Evolutionary conservation across 1,140 invertebrate genomes (phyloP).

Genomic region (Neodiprion pinetum): DNA sequence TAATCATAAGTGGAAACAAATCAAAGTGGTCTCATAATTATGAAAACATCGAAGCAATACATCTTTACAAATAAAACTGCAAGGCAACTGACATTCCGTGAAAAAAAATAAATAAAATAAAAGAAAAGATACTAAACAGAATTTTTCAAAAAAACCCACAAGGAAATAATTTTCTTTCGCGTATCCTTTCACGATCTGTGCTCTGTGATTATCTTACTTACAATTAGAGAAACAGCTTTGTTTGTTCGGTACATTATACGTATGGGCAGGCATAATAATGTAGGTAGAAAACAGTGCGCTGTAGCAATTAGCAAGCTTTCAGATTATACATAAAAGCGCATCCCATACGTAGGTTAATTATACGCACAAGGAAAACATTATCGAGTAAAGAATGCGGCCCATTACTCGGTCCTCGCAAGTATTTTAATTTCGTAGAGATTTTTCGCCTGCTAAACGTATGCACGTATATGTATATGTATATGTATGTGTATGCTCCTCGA

Average conservation of each 20-base stretch:
- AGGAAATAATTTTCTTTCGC: too few relatives aligned
- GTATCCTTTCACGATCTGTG: too few relatives aligned
- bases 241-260: not conserved
- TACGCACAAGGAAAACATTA: slow-evolving; percentile 29
- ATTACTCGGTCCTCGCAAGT: slow-evolving; percentile 31
- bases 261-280: not conserved
- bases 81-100: too few relatives aligned
- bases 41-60: too few relatives aligned
- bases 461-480: not conserved
- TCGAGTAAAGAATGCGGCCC: slow-evolving; percentile 34
- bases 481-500: too few relatives aligned
- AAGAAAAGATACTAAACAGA: too few relatives aligned
- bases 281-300: not conserved
- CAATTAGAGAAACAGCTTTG: not conserved
- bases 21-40: not conserved
- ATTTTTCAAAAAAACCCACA: too few relatives aligned
- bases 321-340: too few relatives aligned
- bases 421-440: slow-evolving; percentile 39
- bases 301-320: slow-evolving; percentile 28
- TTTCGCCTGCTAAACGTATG: slow-evolving; percentile 23
- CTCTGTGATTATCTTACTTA: not conserved
- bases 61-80: too few relatives aligned
- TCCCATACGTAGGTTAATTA: not conserved
- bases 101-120: too few relatives aligned
- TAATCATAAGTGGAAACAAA: not conserved